phyloP scores from a whole-genome alignment of 2,888 invertebrate genomes.

The Monochamus alternatus region DNA sequence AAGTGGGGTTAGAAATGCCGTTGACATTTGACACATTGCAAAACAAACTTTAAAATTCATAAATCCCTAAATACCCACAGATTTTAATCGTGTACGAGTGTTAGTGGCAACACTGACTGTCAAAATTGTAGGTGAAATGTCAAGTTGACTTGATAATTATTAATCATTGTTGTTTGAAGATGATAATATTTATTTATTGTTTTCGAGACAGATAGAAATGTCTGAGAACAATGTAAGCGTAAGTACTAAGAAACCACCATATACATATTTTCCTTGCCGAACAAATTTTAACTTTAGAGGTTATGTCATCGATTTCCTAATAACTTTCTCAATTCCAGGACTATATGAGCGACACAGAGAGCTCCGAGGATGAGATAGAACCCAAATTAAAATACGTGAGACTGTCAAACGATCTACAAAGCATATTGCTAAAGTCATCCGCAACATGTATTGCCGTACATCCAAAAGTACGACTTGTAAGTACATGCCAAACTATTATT shows the following conservation, averaged over 20 bases:
- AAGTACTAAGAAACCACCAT: slow-evolving; percentile 21
- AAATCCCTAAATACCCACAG: background rate
- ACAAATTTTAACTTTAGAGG: background rate
- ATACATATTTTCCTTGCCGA: background rate
- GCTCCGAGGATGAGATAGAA: slow-evolving; percentile 78
- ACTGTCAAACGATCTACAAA: slow-evolving; percentile 88
- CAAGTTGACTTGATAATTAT: slow-evolving; percentile 39
- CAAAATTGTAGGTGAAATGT: slow-evolving; percentile 36
- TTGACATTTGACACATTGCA: no score
- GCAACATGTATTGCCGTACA: slow-evolving; percentile 96
- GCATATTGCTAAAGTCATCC: slow-evolving; percentile 87
- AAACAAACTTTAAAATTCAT: slow-evolving; percentile 1
- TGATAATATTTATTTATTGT: slow-evolving; percentile 44
- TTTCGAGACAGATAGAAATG: slow-evolving; percentile 44
- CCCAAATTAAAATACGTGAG: slow-evolving; percentile 94
- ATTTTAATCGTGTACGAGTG: background rate
- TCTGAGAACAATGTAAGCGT: slow-evolving; percentile 54
- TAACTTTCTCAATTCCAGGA: slow-evolving; percentile 56
- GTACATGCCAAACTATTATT: background rate
- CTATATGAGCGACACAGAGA: slow-evolving; percentile 65
- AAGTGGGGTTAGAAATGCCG: slow-evolving; percentile 17
- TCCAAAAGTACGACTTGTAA: slow-evolving; percentile 78
- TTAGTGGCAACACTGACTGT: slow-evolving; percentile 6
- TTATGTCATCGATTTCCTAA: slow-evolving; percentile 23
- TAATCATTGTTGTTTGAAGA: slow-evolving; percentile 51